Evolutionary conservation across 2,888 invertebrate genomes (phyloP), one percentile per base, ranked within the genome.

Genomic region (Beris morrisii): DNA sequence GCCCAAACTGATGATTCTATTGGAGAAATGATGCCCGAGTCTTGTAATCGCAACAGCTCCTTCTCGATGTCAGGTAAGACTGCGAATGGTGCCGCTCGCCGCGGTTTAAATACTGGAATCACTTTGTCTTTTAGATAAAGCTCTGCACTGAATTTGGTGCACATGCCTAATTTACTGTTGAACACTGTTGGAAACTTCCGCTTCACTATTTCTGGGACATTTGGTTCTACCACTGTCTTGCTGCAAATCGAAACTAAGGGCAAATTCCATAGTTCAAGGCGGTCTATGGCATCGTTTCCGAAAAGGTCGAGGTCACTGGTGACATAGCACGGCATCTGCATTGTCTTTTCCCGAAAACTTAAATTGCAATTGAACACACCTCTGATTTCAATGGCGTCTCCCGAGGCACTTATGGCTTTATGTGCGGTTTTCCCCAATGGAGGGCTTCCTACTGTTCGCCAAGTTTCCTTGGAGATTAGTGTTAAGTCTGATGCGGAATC

Each of bases 1-100:
- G 71, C 68, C 70, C 70, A 73, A 5, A 5, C 15, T 12, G 31
- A 31, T 12, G 31, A 55, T 9, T 32, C n/a, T 12, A 11, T 13
- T 12, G 32, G 4, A 32, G 52, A 22, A 22, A 52, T 52, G 28
- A 52, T 52, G 5, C 28, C 52, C 7, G 6, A 13, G 1, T 55
- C 7, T 55, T 30, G 55, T 31, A 55, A 9, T 2, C 55, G 30
- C 12, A 31, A n/a, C 1, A 55, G 31, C n/a, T 55, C 38, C 7
- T 55, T 31, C 3, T 55, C 55, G 2, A 55, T 31, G 11, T 30
- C 31, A 4, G 31, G 31, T 13, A 13, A 5, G 6, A 22, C n/a
- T n/a, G 44, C 44, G n/a, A 44, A 69, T 11, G 70, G 63, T 55
- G 67, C 59, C 22, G 67, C 64, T 30, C 70, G 59, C 45, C 58